phyloP scores from a whole-genome alignment of 1,140 invertebrate species.

The Drosophila subpulchrella region DNA sequence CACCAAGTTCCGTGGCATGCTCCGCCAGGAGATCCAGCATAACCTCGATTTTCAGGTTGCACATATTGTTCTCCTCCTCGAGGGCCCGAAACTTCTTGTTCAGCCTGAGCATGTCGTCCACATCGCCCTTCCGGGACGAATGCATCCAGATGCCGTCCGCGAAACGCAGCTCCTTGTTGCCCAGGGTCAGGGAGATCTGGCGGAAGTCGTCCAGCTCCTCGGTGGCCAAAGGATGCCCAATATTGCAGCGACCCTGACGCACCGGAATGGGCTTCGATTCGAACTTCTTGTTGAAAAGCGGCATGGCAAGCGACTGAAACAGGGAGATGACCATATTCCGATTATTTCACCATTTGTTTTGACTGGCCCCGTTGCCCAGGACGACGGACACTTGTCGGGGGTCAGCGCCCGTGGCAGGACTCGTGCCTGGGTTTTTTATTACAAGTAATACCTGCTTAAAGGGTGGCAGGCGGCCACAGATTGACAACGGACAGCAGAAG shows the following conservation, averaged over 20 bases:
- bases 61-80: constrained; percentile 83
- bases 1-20: constrained; percentile 74
- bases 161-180: constrained; percentile 79
- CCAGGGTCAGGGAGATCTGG: constrained; percentile 70
- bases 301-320: constrained; percentile 58
- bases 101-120: constrained; percentile 73
- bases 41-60: constrained; percentile 79
- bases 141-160: constrained; percentile 83
- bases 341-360: constrained; percentile 2
- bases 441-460: constrained; percentile 15
- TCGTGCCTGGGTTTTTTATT: constrained; percentile 8
- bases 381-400: constrained; percentile 51
- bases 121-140: constrained; percentile 65
- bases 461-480: constrained; percentile 32
- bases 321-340: constrained; percentile 28
- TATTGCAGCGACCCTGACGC: constrained; percentile 69
- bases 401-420: constrained; percentile 28
- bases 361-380: constrained; percentile 54
- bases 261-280: constrained; percentile 75
- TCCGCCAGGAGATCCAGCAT: constrained; percentile 79
- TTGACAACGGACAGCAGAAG: constrained; percentile 33
- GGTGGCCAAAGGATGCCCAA: constrained; percentile 60
- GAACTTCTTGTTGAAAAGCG: constrained; percentile 81
- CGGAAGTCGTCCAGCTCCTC: constrained; percentile 78
- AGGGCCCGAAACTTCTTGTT: constrained; percentile 68